Percentiles rank a stretch among this genome's conserved stretches.
Conservation (phyloP, 2,113 vertebrate species). For the Carassius auratus region DNA sequence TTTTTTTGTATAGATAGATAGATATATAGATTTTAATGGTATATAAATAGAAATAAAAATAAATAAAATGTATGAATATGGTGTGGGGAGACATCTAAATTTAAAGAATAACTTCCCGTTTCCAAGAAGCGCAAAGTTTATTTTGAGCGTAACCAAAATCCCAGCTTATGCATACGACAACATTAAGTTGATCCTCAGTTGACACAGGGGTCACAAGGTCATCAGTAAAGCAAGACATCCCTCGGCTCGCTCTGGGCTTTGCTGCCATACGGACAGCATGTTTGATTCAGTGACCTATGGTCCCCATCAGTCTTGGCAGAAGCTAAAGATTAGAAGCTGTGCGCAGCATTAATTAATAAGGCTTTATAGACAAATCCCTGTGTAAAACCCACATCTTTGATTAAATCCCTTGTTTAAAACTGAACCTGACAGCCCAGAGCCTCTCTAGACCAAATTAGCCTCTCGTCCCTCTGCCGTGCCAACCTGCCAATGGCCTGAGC, state of each 20-base stretch:
- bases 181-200: slow-evolving; percentile 12
- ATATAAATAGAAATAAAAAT: too few species aligned
- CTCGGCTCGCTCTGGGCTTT: background rate
- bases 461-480: background rate
- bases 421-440: slow-evolving; percentile 25
- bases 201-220: background rate
- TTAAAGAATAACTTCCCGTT: background rate
- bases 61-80: background rate
- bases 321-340: slow-evolving; percentile 50
- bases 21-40: background rate
- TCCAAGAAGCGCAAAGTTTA: background rate
- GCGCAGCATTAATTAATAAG: slow-evolving; percentile 52
- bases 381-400: slow-evolving; percentile 37
- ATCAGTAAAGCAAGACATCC: background rate
- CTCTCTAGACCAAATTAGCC: slow-evolving; percentile 5
- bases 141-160: slow-evolving; percentile 5
- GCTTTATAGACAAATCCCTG: slow-evolving; percentile 44
- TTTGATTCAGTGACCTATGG: slow-evolving; percentile 49
- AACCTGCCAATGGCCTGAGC: background rate
- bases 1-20: background rate
- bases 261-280: slow-evolving; percentile 15
- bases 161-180: slow-evolving; percentile 19
- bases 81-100: background rate
- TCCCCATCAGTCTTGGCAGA: slow-evolving; percentile 41
- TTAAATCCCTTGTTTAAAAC: slow-evolving; percentile 44